Evolutionary conservation across 2,113 vertebrate genomes (phyloP).

Genomic region (Cebidichthys violaceus): DNA sequence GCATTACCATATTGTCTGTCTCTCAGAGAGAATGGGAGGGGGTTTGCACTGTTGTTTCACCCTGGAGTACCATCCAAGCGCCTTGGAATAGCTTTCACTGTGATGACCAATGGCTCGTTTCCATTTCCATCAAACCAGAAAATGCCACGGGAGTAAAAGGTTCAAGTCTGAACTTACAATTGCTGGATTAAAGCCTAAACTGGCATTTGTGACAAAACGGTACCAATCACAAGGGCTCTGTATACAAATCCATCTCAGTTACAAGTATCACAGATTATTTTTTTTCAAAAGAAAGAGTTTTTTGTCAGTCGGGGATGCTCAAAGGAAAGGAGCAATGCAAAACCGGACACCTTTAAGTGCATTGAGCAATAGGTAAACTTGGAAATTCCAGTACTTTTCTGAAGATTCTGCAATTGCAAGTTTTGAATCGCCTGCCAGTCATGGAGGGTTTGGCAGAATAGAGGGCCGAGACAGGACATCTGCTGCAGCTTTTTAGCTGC

Average conservation of each 20-base stretch:
- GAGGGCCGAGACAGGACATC: neutral
- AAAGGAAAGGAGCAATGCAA: neutral
- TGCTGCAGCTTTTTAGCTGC: neutral
- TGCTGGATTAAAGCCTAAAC: conserved; percentile 63
- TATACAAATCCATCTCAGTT: conserved; percentile 61
- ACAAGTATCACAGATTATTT: neutral
- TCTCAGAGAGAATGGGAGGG: conserved; percentile 44
- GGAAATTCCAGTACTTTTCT: conserved; percentile 1
- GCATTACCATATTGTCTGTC: conserved; percentile 75
- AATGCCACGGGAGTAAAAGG: conserved; percentile 69
- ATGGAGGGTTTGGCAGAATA: neutral
- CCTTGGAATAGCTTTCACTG: conserved; percentile 69
- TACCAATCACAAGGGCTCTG: conserved; percentile 37
- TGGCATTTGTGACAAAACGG: conserved; percentile 53
- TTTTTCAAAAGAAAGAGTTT: no score
- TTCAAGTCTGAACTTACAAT: conserved; percentile 61
- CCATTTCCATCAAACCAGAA: conserved; percentile 72
- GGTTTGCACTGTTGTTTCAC: conserved; percentile 67
- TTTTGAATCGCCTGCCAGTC: neutral
- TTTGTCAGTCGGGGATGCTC: neutral
- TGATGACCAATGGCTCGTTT: conserved; percentile 73
- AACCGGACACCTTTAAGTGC: neutral
- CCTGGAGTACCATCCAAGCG: conserved; percentile 61
- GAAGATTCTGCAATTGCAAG: neutral
- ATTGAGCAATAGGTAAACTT: neutral